A percentile compares a stretch with the other conserved stretches of the same genome.
These are phyloP conservation scores for Montipora efflorescens DNA, from an alignment of 64 coral and sea anemone genomes.

Conservation along the genomic window DNA sequence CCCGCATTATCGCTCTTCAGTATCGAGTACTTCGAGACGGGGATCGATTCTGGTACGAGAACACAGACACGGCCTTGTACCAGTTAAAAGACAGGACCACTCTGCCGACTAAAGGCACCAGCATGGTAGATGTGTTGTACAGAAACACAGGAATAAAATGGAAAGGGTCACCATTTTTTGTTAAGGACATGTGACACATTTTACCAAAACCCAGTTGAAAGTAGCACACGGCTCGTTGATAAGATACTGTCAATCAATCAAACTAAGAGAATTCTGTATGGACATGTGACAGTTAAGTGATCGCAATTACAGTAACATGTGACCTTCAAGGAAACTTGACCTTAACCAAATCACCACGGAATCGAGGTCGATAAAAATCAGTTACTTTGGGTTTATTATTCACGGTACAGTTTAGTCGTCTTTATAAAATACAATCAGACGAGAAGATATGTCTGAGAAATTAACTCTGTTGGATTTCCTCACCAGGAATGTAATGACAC, in stretches of 20 bases:
- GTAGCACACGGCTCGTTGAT: neutral
- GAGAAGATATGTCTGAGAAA: neutral
- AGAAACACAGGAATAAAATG: conserved; percentile 91
- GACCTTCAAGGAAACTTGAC: neutral
- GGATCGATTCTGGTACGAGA: conserved; percentile 91
- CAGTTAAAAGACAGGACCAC: conserved; percentile 70
- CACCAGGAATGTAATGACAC: neutral
- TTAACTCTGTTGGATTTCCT: neutral
- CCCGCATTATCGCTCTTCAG: conserved; percentile 86
- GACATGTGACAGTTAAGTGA: neutral
- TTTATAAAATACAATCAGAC: neutral
- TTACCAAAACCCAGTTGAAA: neutral
- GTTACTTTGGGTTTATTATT: neutral
- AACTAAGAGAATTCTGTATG: neutral
- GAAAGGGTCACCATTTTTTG: conserved; percentile 81
- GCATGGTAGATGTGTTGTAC: conserved; percentile 73
- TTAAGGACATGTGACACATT: neutral
- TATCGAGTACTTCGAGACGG: conserved; percentile 82
- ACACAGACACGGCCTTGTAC: conserved; percentile 78
- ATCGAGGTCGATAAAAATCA: too few species aligned
- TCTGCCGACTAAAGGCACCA: conserved; percentile 78
- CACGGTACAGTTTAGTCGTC: neutral
- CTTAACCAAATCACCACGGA: neutral
- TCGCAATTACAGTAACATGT: neutral
- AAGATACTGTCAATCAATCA: conserved; percentile 1